Conservation (phyloP, 1,140 invertebrate genomes). For the Psix sp. region DNA sequence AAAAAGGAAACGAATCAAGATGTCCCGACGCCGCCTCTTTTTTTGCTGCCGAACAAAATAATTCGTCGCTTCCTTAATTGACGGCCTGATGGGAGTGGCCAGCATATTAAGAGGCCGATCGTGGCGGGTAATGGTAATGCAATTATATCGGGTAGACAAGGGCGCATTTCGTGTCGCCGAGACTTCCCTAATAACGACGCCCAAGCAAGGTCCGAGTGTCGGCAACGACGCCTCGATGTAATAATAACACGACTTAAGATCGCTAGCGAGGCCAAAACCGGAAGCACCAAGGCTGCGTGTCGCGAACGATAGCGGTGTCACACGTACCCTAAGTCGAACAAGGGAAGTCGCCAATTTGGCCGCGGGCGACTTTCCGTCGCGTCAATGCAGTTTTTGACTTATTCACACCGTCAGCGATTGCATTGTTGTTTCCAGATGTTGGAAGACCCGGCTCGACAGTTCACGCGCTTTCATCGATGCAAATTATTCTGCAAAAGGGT, state of each 20-base stretch:
- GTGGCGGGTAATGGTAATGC: constrained; percentile 54
- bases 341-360: constrained; percentile 5
- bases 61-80: constrained; percentile 60
- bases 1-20: constrained; percentile 31
- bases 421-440: neutral
- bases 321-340: constrained; percentile 5
- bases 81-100: constrained; percentile 43
- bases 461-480: too few species aligned
- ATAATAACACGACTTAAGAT: constrained; percentile 46
- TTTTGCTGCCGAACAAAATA: constrained; percentile 18
- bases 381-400: neutral
- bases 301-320: constrained; percentile 51
- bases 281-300: constrained; percentile 59
- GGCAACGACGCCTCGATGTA: constrained; percentile 44
- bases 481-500: too few species aligned
- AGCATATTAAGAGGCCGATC: constrained; percentile 50
- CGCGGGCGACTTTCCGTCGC: neutral
- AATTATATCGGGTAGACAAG: constrained; percentile 53
- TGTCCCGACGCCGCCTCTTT: constrained; percentile 11
- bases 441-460: too few species aligned
- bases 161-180: constrained; percentile 49
- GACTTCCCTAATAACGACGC: constrained; percentile 50
- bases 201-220: constrained; percentile 52
- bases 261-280: constrained; percentile 41
- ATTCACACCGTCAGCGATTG: neutral